These are phyloP conservation scores for Thera obeliscata DNA, from an alignment of 2,888 invertebrate species.

Conservation along the genomic window DNA sequence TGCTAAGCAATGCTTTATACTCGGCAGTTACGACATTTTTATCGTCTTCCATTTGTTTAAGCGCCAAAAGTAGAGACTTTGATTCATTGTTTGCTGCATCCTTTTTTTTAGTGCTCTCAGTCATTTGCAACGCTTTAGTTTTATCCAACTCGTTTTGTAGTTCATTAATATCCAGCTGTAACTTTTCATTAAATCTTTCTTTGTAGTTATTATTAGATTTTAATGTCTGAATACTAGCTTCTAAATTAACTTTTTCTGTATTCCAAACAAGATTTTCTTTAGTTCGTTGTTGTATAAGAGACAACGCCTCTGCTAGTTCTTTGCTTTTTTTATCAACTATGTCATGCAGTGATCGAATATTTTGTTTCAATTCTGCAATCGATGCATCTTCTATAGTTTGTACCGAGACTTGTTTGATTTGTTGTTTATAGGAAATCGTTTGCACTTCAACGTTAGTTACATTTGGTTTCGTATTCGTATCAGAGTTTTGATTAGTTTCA, in stretches of 20 bases:
- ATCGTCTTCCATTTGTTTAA: conserved; percentile 73
- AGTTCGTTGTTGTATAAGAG: conserved; percentile 63
- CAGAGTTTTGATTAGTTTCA: conserved; percentile 28
- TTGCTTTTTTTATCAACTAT: conserved; percentile 57
- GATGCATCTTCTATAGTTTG: conserved; percentile 63
- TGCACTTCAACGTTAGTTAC: conserved; percentile 54
- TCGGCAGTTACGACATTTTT: conserved; percentile 71
- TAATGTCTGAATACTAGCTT: conserved; percentile 60
- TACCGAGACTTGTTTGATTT: conserved; percentile 46
- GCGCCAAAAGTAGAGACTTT: conserved; percentile 66
- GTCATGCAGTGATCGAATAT: conserved; percentile 48
- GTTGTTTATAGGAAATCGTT: conserved; percentile 48
- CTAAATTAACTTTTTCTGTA: conserved; percentile 65
- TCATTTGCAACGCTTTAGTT: conserved; percentile 49
- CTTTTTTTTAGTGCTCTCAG: conserved; percentile 52
- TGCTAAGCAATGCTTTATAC: conserved; percentile 77
- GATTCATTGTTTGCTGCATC: conserved; percentile 71
- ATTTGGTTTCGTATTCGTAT: conserved; percentile 33
- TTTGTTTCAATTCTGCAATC: conserved; percentile 46
- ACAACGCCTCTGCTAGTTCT: conserved; percentile 65
- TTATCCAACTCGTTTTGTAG: conserved; percentile 57
- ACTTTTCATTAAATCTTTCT: conserved; percentile 54
- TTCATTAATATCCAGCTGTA: conserved; percentile 53
- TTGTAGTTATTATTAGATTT: conserved; percentile 61
- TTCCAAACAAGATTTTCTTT: conserved; percentile 64